Evolutionary conservation across 2,113 vertebrate genomes (phyloP), one percentile per base, ranked within the genome.

Genomic region (Athene cunicularia): DNA sequence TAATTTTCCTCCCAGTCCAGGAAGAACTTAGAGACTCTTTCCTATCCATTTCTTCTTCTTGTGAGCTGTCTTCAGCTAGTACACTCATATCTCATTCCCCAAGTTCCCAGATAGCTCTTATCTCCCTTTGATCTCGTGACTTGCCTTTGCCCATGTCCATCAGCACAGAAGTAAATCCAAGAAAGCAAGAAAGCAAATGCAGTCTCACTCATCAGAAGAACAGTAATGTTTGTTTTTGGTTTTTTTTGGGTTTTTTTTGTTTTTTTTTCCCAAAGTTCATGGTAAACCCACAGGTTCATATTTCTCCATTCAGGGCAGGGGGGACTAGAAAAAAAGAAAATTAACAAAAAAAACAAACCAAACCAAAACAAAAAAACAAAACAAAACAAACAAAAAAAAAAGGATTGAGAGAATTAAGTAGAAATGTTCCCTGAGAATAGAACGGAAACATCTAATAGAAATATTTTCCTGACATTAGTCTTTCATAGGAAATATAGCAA

Each of bases 311-410:
- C 5, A 10, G 45, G 20, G 45, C 22, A 0, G 7, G 24, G 2
- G 5, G 21, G 6, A 14, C 4, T 8, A 53, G 6, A 11, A 58
- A 23, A 6, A 28, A 23, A 12, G 4, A 8, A 2, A 15, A 2
- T 3, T 3, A 37, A 14, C 43, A 41, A 8, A 0, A 8, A 9
- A 0, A 4, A 8, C n/a, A 12, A n/a, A 5, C n/a, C n/a, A n/a
- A n/a, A n/a, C n/a, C n/a, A n/a, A n/a, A n/a, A n/a, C n/a, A 37
- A 37, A 37, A 37, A 37, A 9, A 37, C 8, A 9, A 37, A 37
- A 37, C 7, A 37, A 37, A 17, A 53, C 43, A 12, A 27, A 28
- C 7, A 30, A 7, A 23, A 26, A 35, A 22, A 4, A 45, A 41
- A 53, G 37, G 5, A 18, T 0, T 0, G 17, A 67, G 32, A 6